These are phyloP conservation scores for Hydrolagus colliei DNA, from an alignment of 2,797 vertebrate species.

Conservation along the genomic window DNA sequence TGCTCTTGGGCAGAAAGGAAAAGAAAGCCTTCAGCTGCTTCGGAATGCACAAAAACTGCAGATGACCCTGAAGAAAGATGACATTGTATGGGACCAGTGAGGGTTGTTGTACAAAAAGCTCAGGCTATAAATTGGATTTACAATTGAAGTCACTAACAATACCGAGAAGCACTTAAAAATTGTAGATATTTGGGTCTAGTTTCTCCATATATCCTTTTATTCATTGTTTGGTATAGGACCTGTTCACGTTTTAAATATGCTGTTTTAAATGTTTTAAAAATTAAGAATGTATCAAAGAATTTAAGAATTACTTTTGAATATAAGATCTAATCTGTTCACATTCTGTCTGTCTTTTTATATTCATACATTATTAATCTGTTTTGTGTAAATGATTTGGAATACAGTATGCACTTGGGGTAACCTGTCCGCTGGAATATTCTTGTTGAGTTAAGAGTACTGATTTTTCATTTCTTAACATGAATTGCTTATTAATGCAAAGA, in stretches of 20 bases:
- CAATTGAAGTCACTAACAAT: not conserved
- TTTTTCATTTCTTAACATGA: not conserved
- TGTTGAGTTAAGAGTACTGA: not conserved
- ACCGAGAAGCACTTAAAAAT: not conserved
- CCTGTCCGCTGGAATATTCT: not conserved
- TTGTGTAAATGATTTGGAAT: not conserved
- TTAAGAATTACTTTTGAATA: not conserved
- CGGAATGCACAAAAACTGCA: slow-evolving; percentile 67
- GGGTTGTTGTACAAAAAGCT: not conserved
- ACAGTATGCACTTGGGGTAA: not conserved
- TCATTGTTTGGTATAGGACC: no score
- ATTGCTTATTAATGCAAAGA: not conserved
- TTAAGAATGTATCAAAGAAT: no score
- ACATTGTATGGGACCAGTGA: slow-evolving; percentile 71
- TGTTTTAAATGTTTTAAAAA: not conserved
- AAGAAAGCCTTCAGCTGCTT: slow-evolving; percentile 60
- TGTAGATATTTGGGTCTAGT: not conserved
- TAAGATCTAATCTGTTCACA: not conserved
- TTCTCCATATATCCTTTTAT: not conserved
- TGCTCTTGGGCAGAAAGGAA: slow-evolving; percentile 49
- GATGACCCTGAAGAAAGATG: slow-evolving; percentile 63
- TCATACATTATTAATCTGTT: not conserved
- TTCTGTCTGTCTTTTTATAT: not conserved
- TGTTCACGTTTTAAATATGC: not conserved
- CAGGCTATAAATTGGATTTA: not conserved